These are phyloP conservation scores for Epinephelus cyanopodus DNA, from an alignment of 2,113 vertebrate genomes.

Conservation along the genomic window DNA sequence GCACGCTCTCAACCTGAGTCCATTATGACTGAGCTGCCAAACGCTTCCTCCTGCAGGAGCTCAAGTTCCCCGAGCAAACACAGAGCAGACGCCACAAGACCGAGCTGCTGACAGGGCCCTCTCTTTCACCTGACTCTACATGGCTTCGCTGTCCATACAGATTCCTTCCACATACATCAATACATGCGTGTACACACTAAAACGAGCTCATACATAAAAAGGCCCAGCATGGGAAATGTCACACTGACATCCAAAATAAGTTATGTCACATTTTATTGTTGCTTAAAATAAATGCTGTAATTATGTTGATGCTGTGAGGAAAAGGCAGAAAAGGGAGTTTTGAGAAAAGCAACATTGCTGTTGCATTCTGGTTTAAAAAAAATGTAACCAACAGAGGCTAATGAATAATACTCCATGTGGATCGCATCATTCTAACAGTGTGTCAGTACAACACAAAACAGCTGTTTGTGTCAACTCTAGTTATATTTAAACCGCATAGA, in stretches of 20 bases:
- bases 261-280: neutral
- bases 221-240: neutral
- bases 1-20: constrained; percentile 52
- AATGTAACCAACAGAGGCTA: neutral
- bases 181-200: neutral
- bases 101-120: constrained; percentile 8
- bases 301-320: neutral
- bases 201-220: neutral
- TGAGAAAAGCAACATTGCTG: neutral
- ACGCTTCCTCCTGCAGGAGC: constrained; percentile 51
- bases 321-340: neutral
- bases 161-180: constrained; percentile 5
- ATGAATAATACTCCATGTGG: neutral
- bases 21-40: constrained; percentile 55
- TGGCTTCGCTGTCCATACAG: neutral
- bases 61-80: constrained; percentile 38
- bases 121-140: neutral
- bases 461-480: neutral
- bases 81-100: constrained; percentile 38
- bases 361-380: neutral
- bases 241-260: neutral
- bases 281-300: neutral
- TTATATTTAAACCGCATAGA: neutral
- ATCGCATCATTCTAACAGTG: neutral
- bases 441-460: neutral